Conservation (phyloP, 2,797 vertebrate species). For the Podarcis lilfordi region DNA sequence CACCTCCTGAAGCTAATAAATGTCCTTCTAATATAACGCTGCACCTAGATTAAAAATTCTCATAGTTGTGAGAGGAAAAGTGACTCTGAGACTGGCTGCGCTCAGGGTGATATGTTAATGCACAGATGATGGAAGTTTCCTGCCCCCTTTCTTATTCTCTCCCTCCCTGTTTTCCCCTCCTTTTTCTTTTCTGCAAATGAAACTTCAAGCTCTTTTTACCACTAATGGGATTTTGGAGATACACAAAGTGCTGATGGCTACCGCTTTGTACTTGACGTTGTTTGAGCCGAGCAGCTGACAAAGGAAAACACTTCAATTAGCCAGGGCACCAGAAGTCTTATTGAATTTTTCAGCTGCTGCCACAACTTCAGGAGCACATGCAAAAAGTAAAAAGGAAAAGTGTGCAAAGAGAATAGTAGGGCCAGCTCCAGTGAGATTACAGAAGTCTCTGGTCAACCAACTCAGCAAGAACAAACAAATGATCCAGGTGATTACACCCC, state of each 20-base stretch:
- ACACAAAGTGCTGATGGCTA: conserved; percentile 71
- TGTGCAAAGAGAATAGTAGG: conserved; percentile 1
- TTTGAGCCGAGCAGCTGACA: conserved; percentile 61
- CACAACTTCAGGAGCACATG: background rate
- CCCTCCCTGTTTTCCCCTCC: background rate
- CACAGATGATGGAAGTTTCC: conserved; percentile 39
- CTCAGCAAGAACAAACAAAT: background rate
- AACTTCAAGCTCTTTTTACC: conserved; percentile 71
- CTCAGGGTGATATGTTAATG: conserved; percentile 39
- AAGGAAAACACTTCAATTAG: conserved; percentile 71
- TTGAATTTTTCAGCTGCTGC: conserved; percentile 29
- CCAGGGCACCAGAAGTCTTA: conserved; percentile 61
- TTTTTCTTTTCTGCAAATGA: conserved; percentile 51
- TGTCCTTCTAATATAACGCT: conserved; percentile 49
- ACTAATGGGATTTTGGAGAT: conserved; percentile 73
- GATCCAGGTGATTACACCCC: background rate
- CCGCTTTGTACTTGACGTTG: conserved; percentile 61
- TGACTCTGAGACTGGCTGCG: background rate
- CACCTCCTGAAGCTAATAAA: conserved; percentile 37
- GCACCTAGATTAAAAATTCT: conserved; percentile 55
- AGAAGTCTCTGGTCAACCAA: background rate
- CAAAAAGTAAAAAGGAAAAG: background rate
- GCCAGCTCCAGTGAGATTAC: too few relatives aligned
- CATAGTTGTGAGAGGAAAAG: background rate
- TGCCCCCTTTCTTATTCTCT: background rate